Conservation (phyloP, 2,888 invertebrate species). For the Caenorhabditis sp. region DNA sequence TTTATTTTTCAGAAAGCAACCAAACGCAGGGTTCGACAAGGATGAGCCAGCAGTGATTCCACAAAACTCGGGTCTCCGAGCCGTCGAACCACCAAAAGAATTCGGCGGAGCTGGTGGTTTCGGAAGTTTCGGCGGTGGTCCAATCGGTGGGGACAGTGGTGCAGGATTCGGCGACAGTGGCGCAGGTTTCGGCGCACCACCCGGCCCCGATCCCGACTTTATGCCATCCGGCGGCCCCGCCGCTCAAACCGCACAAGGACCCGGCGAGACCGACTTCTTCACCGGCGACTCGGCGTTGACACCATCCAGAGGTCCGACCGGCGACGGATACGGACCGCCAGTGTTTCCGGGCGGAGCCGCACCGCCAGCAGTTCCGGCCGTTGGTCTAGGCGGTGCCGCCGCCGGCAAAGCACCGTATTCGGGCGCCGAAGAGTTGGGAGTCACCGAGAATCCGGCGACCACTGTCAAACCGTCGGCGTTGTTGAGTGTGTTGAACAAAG, state of each 20-base stretch:
- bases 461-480: constrained; percentile 67
- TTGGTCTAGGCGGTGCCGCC: constrained; percentile 61
- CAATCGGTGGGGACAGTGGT: constrained; percentile 33
- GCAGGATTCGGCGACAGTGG: constrained; percentile 40
- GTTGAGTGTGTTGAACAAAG: constrained; percentile 63
- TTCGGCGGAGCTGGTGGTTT: constrained; percentile 51
- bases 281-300: constrained; percentile 67
- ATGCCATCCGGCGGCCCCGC: constrained; percentile 17
- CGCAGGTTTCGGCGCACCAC: constrained; percentile 6
- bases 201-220: constrained; percentile 36
- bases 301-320: constrained; percentile 67
- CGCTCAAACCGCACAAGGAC: constrained; percentile 5
- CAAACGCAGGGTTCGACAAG: constrained; percentile 40
- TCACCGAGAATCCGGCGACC: constrained; percentile 57
- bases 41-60: constrained; percentile 58
- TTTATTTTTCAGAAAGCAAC: constrained; percentile 43
- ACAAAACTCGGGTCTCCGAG: constrained; percentile 67
- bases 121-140: constrained; percentile 33
- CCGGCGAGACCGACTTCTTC: constrained; percentile 58
- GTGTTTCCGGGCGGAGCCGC: constrained; percentile 62
- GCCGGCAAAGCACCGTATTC: constrained; percentile 61
- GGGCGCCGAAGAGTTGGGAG: constrained; percentile 22
- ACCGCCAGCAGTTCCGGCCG: constrained; percentile 62
- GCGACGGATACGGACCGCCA: constrained; percentile 69
- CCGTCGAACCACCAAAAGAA: constrained; percentile 68